A percentile compares a stretch with the other conserved stretches of the same genome.
phyloP scores from a whole-genome alignment of 2,113 vertebrate genomes.

The Taurulus bubalis region DNA sequence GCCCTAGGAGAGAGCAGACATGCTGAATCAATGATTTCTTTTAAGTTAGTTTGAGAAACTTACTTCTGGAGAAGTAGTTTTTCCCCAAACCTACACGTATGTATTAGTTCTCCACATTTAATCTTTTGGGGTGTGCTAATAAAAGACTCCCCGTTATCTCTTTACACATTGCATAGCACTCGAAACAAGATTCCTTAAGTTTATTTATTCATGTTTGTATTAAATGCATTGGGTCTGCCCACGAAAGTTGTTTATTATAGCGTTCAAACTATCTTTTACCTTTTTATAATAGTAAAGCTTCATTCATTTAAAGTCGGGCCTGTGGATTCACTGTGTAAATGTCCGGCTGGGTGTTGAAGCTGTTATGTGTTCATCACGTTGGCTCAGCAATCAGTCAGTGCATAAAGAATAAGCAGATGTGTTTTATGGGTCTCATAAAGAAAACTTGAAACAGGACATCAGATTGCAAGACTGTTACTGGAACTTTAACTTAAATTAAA shows the following conservation, averaged over 20 bases:
- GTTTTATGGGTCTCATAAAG: conserved; percentile 57
- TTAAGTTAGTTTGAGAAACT: conserved; percentile 60
- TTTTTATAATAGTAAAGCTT: conserved; percentile 33
- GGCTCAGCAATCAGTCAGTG: conserved; percentile 51
- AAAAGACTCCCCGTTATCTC: conserved; percentile 1
- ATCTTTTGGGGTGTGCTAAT: neutral
- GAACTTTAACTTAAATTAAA: neutral
- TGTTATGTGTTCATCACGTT: conserved; percentile 53
- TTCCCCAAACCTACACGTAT: conserved; percentile 7
- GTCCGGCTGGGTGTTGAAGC: conserved; percentile 28
- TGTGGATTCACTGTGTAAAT: conserved; percentile 22
- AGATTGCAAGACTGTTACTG: neutral
- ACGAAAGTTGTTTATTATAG: conserved; percentile 37
- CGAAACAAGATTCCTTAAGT: conserved; percentile 10
- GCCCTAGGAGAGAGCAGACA: conserved; percentile 47
- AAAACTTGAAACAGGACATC: conserved; percentile 30
- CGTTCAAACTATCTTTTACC: conserved; percentile 27
- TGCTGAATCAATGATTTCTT: conserved; percentile 60
- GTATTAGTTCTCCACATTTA: conserved; percentile 7
- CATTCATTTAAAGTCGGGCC: conserved; percentile 32
- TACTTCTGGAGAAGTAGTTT: conserved; percentile 27
- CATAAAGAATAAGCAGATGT: conserved; percentile 64
- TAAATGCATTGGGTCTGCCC: neutral
- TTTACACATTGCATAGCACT: neutral
- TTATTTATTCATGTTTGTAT: conserved; percentile 22